Base-by-base conservation (phyloP, 2,888 invertebrate genomes). In the Apotomis betuletana region DNA sequence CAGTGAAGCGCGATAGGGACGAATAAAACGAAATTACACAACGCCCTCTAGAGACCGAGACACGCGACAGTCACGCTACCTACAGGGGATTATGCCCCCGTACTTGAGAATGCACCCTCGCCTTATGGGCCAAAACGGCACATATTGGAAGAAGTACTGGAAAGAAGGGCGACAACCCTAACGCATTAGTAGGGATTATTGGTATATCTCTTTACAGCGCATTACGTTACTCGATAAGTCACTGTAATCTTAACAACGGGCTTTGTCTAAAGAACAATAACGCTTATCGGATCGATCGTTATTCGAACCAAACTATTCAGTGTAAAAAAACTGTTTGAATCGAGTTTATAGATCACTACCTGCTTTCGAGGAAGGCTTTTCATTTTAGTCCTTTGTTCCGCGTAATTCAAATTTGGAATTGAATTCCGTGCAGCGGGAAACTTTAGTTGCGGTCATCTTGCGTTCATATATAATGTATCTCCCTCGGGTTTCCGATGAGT, bases 71-170 rank as follows among this genome's bases (percentile, higher is more conserved):
- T 84, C 86, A 85, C 85, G 86, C 85, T 88, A 85, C 82, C 85
- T 87, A 85, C 81, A 86, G 82, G 85, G 88, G 89, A 91, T 91
- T 91, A 90, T 87, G 87, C 83, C 82, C 79, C 82, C 87, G 85
- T 88, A 87, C 89, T 90, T 84, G 80, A 86, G 84, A 87, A 89
- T 90, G 90, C 91, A 91, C 91, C 91, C 91, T 81, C 76, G 69
- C 78, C 79, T 79, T 79, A 78, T 81, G 79, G 75, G 76, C 77
- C 75, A 79, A 82, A 81, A 78, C 79, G 82, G 79, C 82, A 84
- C 82, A 87, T 87, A 87, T 88, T 84, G 86, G 82, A 85, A 49
- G 44, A 57, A 72, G 58, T 54, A 72, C 68, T 63, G 62, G 57
- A 71, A 82, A 83, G 79, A 75, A 84, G 87, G 87, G 86, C 84